Evolutionary conservation across 2,113 vertebrate species (phyloP).

Genomic region (Lethenteron camtschaticum): DNA sequence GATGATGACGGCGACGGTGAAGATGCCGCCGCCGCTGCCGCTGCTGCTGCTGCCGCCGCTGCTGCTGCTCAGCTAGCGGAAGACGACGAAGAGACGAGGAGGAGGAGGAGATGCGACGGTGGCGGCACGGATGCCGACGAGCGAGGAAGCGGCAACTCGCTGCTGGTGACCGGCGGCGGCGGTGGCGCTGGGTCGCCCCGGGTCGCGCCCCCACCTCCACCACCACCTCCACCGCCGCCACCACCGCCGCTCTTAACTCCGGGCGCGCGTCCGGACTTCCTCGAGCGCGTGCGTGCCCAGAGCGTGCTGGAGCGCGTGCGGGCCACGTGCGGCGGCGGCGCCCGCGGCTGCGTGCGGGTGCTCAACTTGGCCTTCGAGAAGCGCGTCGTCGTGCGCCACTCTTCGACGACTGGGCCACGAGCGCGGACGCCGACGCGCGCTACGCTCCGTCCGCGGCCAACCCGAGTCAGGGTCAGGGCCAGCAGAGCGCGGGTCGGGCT

Average conservation of each 20-base stretch:
- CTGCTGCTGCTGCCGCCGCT: slow-evolving; percentile 12
- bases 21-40: slow-evolving; percentile 3
- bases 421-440: slow-evolving; percentile 29
- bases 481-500: slow-evolving; percentile 17
- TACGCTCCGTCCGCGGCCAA: background rate
- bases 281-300: slow-evolving; percentile 18
- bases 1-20: no score
- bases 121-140: no score
- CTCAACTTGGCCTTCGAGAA: slow-evolving; percentile 12
- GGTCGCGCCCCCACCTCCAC: slow-evolving; percentile 7
- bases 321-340: slow-evolving; percentile 18
- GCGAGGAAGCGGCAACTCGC: no score
- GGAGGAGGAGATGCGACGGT: no score
- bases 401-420: slow-evolving; percentile 60
- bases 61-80: slow-evolving; percentile 14
- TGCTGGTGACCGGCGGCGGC: no score
- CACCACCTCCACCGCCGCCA: slow-evolving; percentile 16
- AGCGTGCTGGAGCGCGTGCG: slow-evolving; percentile 32
- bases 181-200: no score
- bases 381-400: slow-evolving; percentile 46
- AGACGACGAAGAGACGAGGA: no score
- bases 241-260: slow-evolving; percentile 14
- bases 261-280: slow-evolving; percentile 18
- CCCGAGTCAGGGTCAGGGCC: slow-evolving; percentile 8
- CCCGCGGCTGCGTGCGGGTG: slow-evolving; percentile 31